Conservation (phyloP, 2,888 invertebrate genomes). For the Hololepta plana region DNA sequence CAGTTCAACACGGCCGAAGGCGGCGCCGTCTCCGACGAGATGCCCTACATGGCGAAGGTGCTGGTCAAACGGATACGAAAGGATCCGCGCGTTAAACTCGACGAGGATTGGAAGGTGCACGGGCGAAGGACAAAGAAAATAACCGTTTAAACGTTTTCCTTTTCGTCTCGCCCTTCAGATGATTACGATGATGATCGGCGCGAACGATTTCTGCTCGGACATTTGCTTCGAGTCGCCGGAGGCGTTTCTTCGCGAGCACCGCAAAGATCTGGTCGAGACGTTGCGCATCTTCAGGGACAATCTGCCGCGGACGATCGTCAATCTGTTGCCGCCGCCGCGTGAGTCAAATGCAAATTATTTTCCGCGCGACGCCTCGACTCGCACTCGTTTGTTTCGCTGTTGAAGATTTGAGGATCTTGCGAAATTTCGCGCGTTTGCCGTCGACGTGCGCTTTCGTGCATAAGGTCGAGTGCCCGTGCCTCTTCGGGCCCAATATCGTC, state of each 20-base stretch:
- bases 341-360: conserved; percentile 12
- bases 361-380: neutral
- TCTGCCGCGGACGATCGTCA: conserved; percentile 40
- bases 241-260: conserved; percentile 27
- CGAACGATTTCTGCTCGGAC: conserved; percentile 41
- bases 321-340: conserved; percentile 34
- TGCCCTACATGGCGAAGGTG: conserved; percentile 35
- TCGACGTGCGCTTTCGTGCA: conserved; percentile 26
- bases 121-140: conserved; percentile 2
- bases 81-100: conserved; percentile 33
- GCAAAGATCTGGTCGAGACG: conserved; percentile 28
- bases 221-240: conserved; percentile 32
- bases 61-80: conserved; percentile 32
- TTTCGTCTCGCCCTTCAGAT: conserved; percentile 26
- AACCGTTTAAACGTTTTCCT: neutral
- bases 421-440: conserved; percentile 12
- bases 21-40: conserved; percentile 36
- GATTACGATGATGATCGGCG: conserved; percentile 37
- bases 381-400: neutral
- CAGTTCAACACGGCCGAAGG: conserved; percentile 41
- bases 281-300: conserved; percentile 34
- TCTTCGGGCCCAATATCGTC: conserved; percentile 26
- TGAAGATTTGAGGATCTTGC: neutral
- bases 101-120: conserved; percentile 40
- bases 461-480: conserved; percentile 36